A percentile compares a stretch with the other conserved stretches of the same genome.
phyloP scores from a whole-genome alignment of 2,888 invertebrate genomes.

The Diplazon laetatorius region DNA sequence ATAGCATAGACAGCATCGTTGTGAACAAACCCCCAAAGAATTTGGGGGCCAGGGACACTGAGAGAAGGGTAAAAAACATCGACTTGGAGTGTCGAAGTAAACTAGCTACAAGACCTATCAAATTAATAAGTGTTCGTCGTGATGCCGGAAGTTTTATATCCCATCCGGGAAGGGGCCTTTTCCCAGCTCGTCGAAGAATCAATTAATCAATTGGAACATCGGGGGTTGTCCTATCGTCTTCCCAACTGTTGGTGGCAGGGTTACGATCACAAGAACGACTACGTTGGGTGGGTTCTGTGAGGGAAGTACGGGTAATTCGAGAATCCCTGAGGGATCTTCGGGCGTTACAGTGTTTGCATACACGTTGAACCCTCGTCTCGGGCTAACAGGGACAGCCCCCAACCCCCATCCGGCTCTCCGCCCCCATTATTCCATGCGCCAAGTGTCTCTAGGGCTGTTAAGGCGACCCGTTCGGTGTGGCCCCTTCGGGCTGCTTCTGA shows the following conservation, averaged over 20 bases:
- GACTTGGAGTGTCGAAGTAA: no score
- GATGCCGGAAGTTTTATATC: slow-evolving; percentile 9
- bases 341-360: slow-evolving; percentile 78
- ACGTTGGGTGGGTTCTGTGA: slow-evolving; percentile 23
- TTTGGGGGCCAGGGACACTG: no score
- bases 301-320: slow-evolving; percentile 75
- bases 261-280: slow-evolving; percentile 36
- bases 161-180: slow-evolving; percentile 37
- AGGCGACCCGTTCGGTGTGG: slow-evolving; percentile 69
- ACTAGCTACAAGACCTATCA: neutral
- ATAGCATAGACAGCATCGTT: no score
- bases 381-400: slow-evolving; percentile 75
- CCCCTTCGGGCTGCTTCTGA: slow-evolving; percentile 17
- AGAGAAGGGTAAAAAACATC: no score
- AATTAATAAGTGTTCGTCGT: neutral
- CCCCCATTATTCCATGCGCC: slow-evolving; percentile 77
- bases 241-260: slow-evolving; percentile 19
- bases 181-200: slow-evolving; percentile 40
- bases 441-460: slow-evolving; percentile 77
- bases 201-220: slow-evolving; percentile 57
- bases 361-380: slow-evolving; percentile 76
- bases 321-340: slow-evolving; percentile 75
- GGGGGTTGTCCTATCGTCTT: slow-evolving; percentile 11
- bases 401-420: slow-evolving; percentile 68
- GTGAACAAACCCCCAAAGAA: no score